Evolutionary conservation across 2,113 vertebrate genomes (phyloP).

Genomic region (Tor tambroides): DNA sequence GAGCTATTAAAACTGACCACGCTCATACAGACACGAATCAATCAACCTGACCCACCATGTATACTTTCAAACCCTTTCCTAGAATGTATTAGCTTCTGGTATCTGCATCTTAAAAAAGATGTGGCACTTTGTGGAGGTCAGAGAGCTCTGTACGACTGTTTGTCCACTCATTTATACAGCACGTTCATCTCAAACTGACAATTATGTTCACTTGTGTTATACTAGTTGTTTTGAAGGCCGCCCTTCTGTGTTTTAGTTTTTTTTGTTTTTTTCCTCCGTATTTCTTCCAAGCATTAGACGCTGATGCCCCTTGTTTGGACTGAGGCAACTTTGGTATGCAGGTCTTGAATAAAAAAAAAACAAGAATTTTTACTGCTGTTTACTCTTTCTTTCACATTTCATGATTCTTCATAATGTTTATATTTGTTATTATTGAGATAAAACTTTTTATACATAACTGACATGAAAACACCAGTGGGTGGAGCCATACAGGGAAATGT

Average conservation of each 20-base stretch:
- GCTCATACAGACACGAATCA: constrained; percentile 47
- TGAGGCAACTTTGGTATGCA: constrained; percentile 67
- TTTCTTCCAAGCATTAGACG: constrained; percentile 60
- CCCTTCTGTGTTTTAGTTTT: background rate
- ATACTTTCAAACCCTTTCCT: constrained; percentile 26
- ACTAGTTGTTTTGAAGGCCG: constrained; percentile 6
- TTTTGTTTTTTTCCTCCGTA: background rate
- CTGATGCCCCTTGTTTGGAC: constrained; percentile 65
- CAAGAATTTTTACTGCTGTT: constrained; percentile 53
- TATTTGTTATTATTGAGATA: background rate
- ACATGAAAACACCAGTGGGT: background rate
- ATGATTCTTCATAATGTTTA: background rate
- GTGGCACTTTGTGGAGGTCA: constrained; percentile 46
- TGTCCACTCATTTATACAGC: constrained; percentile 39
- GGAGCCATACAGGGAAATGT: background rate
- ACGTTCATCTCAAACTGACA: constrained; percentile 34
- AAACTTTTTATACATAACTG: background rate
- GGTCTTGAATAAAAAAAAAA: constrained; percentile 59
- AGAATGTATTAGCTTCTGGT: constrained; percentile 39
- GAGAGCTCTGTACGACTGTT: constrained; percentile 32
- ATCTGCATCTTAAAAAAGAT: constrained; percentile 37
- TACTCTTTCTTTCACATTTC: constrained; percentile 38
- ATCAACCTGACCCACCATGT: constrained; percentile 21
- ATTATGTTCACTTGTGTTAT: constrained; percentile 34
- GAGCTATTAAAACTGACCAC: constrained; percentile 55